These are phyloP conservation scores for Luffia ferchaultella DNA, from an alignment of 2,888 invertebrate species.

Conservation along the genomic window DNA sequence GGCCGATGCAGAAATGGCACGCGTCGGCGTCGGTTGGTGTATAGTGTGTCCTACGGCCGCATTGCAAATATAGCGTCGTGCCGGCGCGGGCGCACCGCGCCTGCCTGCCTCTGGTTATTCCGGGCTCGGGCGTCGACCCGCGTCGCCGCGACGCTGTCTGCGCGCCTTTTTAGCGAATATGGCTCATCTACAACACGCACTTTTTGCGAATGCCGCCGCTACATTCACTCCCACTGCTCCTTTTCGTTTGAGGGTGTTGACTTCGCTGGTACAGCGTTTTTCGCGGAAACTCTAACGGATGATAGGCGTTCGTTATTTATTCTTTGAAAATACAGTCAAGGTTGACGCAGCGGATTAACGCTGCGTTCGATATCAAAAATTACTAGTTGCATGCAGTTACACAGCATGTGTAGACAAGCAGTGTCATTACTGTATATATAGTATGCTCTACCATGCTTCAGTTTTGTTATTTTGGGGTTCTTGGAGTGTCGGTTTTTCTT, in stretches of 20 bases:
- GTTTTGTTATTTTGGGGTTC: too few species aligned
- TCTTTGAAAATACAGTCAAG: too few species aligned
- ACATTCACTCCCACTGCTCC: neutral
- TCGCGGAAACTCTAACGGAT: too few species aligned
- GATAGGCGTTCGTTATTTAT: too few species aligned
- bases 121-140: conserved; percentile 64
- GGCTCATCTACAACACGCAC: conserved; percentile 36
- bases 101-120: conserved; percentile 62
- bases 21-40: conserved; percentile 35
- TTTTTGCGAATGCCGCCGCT: neutral
- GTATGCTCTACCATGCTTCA: too few species aligned
- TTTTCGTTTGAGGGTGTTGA: neutral
- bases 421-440: too few species aligned
- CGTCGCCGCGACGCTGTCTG: conserved; percentile 62
- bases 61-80: conserved; percentile 59
- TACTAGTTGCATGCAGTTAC: too few species aligned
- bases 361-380: too few species aligned
- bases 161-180: conserved; percentile 60
- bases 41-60: conserved; percentile 15
- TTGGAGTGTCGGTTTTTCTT: too few species aligned
- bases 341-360: too few species aligned
- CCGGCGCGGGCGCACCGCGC: conserved; percentile 1
- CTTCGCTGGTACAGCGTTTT: too few species aligned
- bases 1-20: conserved; percentile 63
- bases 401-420: too few species aligned